Base-by-base conservation (phyloP, 1,140 invertebrate species). In the Cydia amplana region DNA sequence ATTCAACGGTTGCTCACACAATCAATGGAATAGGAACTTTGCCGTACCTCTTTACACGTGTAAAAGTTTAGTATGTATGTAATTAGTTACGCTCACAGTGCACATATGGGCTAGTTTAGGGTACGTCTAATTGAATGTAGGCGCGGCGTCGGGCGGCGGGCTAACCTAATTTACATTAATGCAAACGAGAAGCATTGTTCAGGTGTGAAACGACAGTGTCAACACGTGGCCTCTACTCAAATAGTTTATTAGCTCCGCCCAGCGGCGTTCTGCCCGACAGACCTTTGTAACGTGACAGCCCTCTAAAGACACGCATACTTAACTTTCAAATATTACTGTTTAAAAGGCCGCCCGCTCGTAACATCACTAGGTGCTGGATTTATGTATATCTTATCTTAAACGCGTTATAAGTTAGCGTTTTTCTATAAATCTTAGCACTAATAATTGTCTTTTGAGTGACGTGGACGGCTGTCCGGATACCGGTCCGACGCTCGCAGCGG, bases 161-260 rank as follows among this genome's bases (percentile, higher is more conserved):
- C 86, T 92, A 91, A 91, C 89, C 89, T 91, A 92, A 92, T 92
- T 92, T 92, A 92, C 90, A 92, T 92, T 92, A 92, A 92, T 91
- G 91, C 88, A 92, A 92, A 92, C 89, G 89, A 92, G 90, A 75
- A 88, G 88, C 91, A 91, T 92, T 92, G 91, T 91, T 91, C 91
- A 91, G 89, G 91, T 92, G 91, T 90, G 88, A 92, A 92, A 90
- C 89, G 88, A 87, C 85, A 92, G 89, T 92, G 91, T 92, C 91
- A 92, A 92, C 91, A 92, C 87, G 79, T 83, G 84, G 86, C 83
- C 81, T 90, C 90, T 86, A 87, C 89, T 91, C 90, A 91, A 91
- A 91, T 88, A 91, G 89, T 91, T 88, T 90, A 91, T 91, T 90
- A 89, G 87, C 90, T 91, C 90, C 90, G 90, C 89, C 90, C 90